Percentiles rank a stretch among this genome's conserved stretches.
Conservation (phyloP, 1,140 invertebrate species). For the Drosophila albomicans region DNA sequence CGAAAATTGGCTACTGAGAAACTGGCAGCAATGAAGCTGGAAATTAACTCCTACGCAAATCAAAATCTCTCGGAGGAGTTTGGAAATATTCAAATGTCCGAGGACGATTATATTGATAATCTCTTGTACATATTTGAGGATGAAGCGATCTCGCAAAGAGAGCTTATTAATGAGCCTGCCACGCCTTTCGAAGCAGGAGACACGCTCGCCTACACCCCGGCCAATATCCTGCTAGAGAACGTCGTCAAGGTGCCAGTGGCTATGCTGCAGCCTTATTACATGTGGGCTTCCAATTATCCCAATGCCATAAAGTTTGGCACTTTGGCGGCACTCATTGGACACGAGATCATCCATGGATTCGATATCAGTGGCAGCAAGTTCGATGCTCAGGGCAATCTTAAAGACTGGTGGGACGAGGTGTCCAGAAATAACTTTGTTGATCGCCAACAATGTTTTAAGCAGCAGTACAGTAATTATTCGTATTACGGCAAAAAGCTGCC, state of each 20-base stretch:
- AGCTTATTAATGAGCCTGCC: conserved; percentile 48
- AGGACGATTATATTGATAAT: conserved; percentile 51
- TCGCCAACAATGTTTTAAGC: conserved; percentile 60
- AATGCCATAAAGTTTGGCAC: conserved; percentile 86
- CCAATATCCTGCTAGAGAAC: conserved; percentile 75
- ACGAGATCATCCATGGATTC: conserved; percentile 90
- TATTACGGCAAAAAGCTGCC: conserved; percentile 56
- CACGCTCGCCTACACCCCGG: conserved; percentile 65
- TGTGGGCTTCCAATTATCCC: conserved; percentile 71
- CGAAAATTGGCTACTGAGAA: conserved; percentile 61
- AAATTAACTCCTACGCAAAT: conserved; percentile 63
- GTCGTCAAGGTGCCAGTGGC: conserved; percentile 69
- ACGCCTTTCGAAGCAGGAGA: conserved; percentile 59
- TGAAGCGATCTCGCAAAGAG: not conserved
- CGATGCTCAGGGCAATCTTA: conserved; percentile 91
- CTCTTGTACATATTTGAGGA: conserved; percentile 20
- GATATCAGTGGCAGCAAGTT: conserved; percentile 91
- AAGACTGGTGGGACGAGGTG: conserved; percentile 71
- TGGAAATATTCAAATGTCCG: conserved; percentile 41
- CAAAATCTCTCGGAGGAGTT: conserved; percentile 66
- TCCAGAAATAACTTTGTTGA: conserved; percentile 54
- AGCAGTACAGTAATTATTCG: conserved; percentile 65
- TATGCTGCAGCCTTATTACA: conserved; percentile 67
- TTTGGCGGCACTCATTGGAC: conserved; percentile 89
- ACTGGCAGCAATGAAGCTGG: conserved; percentile 63